A percentile compares a stretch with the other conserved stretches of the same genome.
These are phyloP conservation scores for Caenorhabditis afra DNA, from an alignment of 2,888 invertebrate species.

Conservation along the genomic window DNA sequence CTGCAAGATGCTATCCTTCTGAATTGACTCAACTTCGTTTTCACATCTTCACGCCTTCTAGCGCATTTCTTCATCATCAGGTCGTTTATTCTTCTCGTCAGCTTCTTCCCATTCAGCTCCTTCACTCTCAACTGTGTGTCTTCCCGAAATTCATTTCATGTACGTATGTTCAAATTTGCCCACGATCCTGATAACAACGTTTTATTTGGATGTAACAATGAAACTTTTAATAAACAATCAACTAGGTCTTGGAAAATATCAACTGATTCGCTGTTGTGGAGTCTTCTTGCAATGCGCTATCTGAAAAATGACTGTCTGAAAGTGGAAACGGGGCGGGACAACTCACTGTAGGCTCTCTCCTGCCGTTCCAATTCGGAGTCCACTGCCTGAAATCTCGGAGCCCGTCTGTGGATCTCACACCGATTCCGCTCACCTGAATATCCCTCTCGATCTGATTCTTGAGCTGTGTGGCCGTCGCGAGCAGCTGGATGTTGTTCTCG, in stretches of 20 bases:
- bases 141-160: conserved; percentile 17
- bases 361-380: conserved; percentile 24
- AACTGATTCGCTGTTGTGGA: conserved; percentile 19
- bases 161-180: not conserved
- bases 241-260: conserved; percentile 26
- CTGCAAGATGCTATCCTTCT: conserved; percentile 60
- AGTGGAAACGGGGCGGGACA: too few relatives aligned
- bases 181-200: not conserved
- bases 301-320: conserved; percentile 1
- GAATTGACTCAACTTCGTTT: conserved; percentile 2
- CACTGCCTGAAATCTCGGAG: conserved; percentile 27
- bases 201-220: not conserved
- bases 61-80: conserved; percentile 25
- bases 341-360: conserved; percentile 15
- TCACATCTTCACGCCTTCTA: not conserved
- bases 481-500: conserved; percentile 53
- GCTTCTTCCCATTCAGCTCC: not conserved
- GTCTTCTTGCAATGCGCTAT: conserved; percentile 25
- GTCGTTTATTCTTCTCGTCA: not conserved
- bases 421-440: conserved; percentile 41
- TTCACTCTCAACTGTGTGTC: not conserved
- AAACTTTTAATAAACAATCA: conserved; percentile 4
- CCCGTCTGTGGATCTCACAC: too few relatives aligned
- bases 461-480: conserved; percentile 60
- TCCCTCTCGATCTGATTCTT: conserved; percentile 78